Evolutionary conservation across 23 tunicate species (phyloP).

Genomic region (Pegea sp.): DNA sequence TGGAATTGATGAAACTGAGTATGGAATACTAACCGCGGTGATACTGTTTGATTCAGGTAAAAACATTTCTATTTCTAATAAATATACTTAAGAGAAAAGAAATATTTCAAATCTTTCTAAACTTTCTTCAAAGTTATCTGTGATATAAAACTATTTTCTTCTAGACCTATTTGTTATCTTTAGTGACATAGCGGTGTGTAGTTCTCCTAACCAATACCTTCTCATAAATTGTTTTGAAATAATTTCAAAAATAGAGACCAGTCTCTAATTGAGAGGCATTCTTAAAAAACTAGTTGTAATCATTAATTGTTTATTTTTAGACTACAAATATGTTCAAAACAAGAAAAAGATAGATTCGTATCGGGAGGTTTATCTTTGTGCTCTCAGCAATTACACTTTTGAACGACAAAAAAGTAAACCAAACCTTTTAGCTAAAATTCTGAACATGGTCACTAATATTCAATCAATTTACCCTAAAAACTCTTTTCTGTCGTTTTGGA

Average conservation of each 20-base stretch:
- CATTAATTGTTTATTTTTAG: too few relatives aligned
- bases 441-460: constrained; percentile 38
- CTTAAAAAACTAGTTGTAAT: too few relatives aligned
- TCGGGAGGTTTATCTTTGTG: constrained; percentile 22
- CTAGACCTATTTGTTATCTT: too few relatives aligned
- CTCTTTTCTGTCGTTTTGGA: not conserved
- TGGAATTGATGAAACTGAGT: constrained; percentile 48
- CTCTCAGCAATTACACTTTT: constrained; percentile 21
- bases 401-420: constrained; percentile 15
- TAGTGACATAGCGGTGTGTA: too few relatives aligned
- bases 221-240: too few relatives aligned
- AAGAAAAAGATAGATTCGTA: constrained; percentile 19
- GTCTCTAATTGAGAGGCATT: too few relatives aligned
- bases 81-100: too few relatives aligned
- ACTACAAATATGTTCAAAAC: constrained; percentile 26
- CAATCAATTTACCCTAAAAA: constrained; percentile 38
- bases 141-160: too few relatives aligned
- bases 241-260: too few relatives aligned
- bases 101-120: too few relatives aligned
- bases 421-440: constrained; percentile 36
- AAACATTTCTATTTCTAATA: not conserved
- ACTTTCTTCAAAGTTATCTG: too few relatives aligned
- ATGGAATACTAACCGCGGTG: constrained; percentile 55
- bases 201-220: too few relatives aligned
- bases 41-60: constrained; percentile 73